These are phyloP conservation scores for Catharus fuscescens DNA, from an alignment of 2,113 vertebrate species.

Conservation along the genomic window DNA sequence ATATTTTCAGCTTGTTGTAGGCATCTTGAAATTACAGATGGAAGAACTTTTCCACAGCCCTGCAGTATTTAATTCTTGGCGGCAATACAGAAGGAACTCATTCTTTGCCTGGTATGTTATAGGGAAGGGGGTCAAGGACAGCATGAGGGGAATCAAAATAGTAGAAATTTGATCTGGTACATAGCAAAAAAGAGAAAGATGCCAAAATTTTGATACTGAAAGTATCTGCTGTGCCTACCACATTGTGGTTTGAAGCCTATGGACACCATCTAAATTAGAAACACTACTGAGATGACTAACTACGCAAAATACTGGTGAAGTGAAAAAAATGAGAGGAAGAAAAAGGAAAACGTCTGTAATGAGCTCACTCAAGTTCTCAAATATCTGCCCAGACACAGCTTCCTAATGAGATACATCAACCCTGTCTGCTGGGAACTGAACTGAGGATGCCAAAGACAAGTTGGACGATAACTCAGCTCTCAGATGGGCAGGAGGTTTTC, in stretches of 20 bases:
- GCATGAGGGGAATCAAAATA: neutral
- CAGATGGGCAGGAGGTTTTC: neutral
- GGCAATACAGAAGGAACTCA: neutral
- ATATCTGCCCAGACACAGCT: neutral
- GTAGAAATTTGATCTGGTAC: neutral
- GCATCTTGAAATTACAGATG: neutral
- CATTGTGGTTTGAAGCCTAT: neutral
- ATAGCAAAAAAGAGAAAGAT: neutral
- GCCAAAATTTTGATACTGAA: neutral
- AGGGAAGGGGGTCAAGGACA: neutral
- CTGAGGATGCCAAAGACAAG: neutral
- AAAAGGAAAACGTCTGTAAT: neutral
- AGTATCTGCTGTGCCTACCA: neutral
- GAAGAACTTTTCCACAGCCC: neutral
- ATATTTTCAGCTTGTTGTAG: neutral
- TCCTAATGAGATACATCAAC: neutral
- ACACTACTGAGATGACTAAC: neutral
- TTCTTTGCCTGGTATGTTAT: neutral
- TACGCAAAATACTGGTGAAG: neutral
- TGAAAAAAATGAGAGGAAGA: neutral
- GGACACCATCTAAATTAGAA: neutral
- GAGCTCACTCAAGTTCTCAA: neutral
- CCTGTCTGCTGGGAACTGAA: neutral
- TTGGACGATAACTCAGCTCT: fast-evolving
- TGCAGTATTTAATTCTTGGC: neutral